Evolutionary conservation across 2,113 vertebrate species (phyloP), one percentile per base, ranked within the genome.

Genomic region (Passerina amoena): DNA sequence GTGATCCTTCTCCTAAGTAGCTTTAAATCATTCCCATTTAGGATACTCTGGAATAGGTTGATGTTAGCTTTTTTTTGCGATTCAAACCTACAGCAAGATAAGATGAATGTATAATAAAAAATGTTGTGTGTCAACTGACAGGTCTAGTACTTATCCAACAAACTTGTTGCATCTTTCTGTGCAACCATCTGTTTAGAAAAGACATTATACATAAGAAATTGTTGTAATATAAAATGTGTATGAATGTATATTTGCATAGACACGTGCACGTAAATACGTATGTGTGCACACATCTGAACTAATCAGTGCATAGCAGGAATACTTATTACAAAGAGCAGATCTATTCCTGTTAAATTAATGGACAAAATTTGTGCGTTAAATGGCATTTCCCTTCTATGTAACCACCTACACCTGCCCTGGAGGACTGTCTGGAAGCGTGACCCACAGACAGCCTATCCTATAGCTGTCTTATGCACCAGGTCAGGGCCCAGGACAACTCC

Each of bases 51-150:
- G 33, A 45, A 66, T 18, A 88, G 25, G 54, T 65, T 82, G 45
- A 65, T 63, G 30, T 33, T 35, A 81, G 42, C 54, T 90, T 63
- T 77, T 13, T 3, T 42, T 42, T 53, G 33, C 2, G 1, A 59
- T 54, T 94, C 54, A 73, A 73, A 73, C 37, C 14, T 71, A 25
- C 30, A 30, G 22, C 59, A 79, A 76, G 12, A 50, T 16, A 40
- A 86, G 20, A 70, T 56, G 15, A 88, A 68, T 48, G 6, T 35
- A 27, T 61, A 63, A 63, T 45, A 87, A 91, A 92, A 92, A 91
- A 48, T 33, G 21, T 2, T 75, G 64, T 77, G 35, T 63, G 68
- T 73, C 76, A 56, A 37, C 63, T 61, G 60, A 65, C 48, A 70
- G 21, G 33, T 70, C 47, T 82, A 65, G 56, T 73, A 83, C 20